phyloP scores from a whole-genome alignment of 2,113 vertebrate genomes.

The Bettongia penicillata region DNA sequence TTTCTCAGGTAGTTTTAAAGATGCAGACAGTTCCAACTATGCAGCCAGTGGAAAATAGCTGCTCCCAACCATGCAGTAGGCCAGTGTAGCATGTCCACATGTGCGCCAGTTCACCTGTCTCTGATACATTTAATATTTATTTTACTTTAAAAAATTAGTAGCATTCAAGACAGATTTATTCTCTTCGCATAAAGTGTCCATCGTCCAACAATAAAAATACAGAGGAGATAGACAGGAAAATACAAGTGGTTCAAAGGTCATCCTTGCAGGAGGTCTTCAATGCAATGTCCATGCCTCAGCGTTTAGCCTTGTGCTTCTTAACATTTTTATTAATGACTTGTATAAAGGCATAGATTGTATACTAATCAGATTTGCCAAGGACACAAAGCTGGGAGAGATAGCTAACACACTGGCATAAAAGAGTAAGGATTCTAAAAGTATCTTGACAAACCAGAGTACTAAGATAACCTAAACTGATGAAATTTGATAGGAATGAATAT shows the following conservation, averaged over 20 bases:
- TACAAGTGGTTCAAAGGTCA: not conserved
- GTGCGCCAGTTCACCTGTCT: not conserved
- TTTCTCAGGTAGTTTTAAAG: not conserved
- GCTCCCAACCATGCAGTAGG: not conserved
- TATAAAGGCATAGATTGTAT: not conserved
- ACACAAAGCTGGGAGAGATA: not conserved
- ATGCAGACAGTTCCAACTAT: not conserved
- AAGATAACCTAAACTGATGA: not conserved
- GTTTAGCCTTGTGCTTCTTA: not conserved
- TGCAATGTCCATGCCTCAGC: not conserved
- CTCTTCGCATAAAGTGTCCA: not conserved
- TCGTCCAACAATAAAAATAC: not conserved
- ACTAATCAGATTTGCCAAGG: not conserved
- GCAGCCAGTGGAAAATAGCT: not conserved
- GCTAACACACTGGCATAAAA: not conserved
- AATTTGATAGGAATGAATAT: not conserved
- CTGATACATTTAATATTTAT: not conserved
- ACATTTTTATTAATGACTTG: not conserved
- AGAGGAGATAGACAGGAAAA: not conserved
- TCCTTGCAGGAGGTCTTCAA: not conserved
- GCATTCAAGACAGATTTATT: not conserved
- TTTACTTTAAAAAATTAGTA: conserved; percentile 9
- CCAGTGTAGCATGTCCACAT: not conserved
- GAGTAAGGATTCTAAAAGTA: not conserved
- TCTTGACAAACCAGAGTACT: not conserved